A percentile compares a stretch with the other conserved stretches of the same genome.
Evolutionary conservation across 64 coral and sea anemone species (phyloP).

Genomic region (Dendrophyllia cribrosa): DNA sequence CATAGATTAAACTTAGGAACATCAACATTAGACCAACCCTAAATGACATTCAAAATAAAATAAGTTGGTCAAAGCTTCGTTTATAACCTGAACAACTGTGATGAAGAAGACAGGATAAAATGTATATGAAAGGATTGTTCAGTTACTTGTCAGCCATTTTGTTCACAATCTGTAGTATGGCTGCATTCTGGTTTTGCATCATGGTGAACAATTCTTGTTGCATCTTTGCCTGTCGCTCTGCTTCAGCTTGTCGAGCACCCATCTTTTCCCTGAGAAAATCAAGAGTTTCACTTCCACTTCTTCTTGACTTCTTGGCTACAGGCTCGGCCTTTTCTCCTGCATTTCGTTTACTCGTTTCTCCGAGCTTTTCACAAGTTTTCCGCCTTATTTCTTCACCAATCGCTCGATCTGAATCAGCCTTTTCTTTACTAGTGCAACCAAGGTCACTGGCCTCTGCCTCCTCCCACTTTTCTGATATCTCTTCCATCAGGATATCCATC

Average conservation of each 20-base stretch:
- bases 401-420: too few species aligned
- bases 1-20: neutral
- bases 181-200: neutral
- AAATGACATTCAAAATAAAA: too few species aligned
- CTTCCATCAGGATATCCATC: too few species aligned
- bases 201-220: too few species aligned
- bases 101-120: neutral
- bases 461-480: too few species aligned
- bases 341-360: too few species aligned
- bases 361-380: too few species aligned
- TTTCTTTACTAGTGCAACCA: too few species aligned
- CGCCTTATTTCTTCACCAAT: too few species aligned
- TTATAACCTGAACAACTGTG: neutral
- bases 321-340: slow-evolving; percentile 1
- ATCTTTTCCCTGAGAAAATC: neutral
- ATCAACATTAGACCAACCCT: neutral
- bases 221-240: neutral
- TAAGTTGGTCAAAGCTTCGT: neutral
- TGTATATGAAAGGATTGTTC: slow-evolving; percentile 30
- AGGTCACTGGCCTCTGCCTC: too few species aligned
- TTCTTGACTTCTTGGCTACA: too few species aligned
- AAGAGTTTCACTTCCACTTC: neutral
- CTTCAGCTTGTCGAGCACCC: neutral
- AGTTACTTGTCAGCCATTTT: neutral
- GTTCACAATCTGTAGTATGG: neutral